Conservation (phyloP, 2,888 invertebrate species). For the Oscheius sp. region DNA sequence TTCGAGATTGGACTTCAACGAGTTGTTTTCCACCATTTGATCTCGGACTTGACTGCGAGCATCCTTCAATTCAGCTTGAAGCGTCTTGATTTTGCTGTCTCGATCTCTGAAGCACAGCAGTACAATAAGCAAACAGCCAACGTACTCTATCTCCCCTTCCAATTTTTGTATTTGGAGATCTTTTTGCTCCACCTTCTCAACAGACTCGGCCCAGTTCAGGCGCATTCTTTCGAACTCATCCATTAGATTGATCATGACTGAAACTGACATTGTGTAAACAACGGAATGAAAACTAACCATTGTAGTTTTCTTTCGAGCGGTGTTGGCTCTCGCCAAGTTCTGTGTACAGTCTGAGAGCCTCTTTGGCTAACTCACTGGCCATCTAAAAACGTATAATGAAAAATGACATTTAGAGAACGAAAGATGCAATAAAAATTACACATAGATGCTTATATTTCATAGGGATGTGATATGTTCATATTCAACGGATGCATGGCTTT, state of each 20-base stretch:
- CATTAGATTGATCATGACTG: slow-evolving; percentile 28
- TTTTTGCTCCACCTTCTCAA: slow-evolving; percentile 7
- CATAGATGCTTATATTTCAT: background rate
- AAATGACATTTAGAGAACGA: background rate
- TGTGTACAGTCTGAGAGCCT: slow-evolving; percentile 3
- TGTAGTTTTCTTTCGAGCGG: slow-evolving; percentile 17
- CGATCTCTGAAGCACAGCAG: slow-evolving; percentile 8
- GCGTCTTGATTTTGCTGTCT: slow-evolving; percentile 24
- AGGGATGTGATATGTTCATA: too few relatives aligned
- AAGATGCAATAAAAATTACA: background rate
- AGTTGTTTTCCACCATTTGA: slow-evolving; percentile 52
- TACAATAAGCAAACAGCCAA: background rate
- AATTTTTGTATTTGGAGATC: background rate
- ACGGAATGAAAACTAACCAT: slow-evolving; percentile 8
- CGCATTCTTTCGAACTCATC: slow-evolving; percentile 26
- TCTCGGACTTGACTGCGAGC: slow-evolving; percentile 52
- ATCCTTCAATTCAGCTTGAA: slow-evolving; percentile 52
- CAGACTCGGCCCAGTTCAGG: slow-evolving; percentile 14
- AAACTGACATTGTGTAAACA: background rate
- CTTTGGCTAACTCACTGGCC: slow-evolving; percentile 27
- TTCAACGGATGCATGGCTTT: too few relatives aligned
- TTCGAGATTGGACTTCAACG: slow-evolving; percentile 51
- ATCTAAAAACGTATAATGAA: slow-evolving; percentile 9
- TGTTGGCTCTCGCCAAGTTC: slow-evolving; percentile 12
- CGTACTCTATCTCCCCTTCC: slow-evolving; percentile 15